Conservation (phyloP, 64 coral and sea anemone genomes). For the Porites lutea region DNA sequence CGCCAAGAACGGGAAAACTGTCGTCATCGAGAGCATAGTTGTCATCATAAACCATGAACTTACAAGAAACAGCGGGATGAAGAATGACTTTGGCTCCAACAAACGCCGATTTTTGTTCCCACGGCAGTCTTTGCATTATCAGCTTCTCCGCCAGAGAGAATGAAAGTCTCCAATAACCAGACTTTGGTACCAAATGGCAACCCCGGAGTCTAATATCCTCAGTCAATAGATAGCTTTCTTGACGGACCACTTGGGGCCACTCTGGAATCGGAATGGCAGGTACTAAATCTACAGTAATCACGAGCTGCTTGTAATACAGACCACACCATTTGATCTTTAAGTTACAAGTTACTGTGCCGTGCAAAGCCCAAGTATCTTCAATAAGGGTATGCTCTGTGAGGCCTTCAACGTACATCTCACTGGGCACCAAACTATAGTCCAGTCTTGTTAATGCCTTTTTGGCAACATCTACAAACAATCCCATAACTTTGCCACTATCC, state of each 20-base stretch:
- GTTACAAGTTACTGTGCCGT: conserved; percentile 59
- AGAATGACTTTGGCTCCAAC: conserved; percentile 50
- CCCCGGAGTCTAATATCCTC: conserved; percentile 35
- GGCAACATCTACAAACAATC: conserved; percentile 24
- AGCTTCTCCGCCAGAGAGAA: conserved; percentile 39
- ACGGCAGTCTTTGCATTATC: conserved; percentile 29
- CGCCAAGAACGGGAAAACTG: no score
- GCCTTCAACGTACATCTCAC: conserved; percentile 33
- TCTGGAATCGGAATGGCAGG: conserved; percentile 17
- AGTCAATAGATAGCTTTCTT: background rate
- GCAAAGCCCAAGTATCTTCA: conserved; percentile 42
- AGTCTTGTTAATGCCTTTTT: conserved; percentile 24
- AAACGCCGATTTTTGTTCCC: conserved; percentile 29
- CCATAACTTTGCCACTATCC: conserved; percentile 31
- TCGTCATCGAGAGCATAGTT: background rate
- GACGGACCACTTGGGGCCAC: conserved; percentile 3
- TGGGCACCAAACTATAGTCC: background rate
- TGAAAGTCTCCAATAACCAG: conserved; percentile 57
- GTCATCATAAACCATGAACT: conserved; percentile 42
- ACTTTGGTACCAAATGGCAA: conserved; percentile 51
- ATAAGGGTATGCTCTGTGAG: conserved; percentile 42
- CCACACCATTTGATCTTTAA: conserved; percentile 54
- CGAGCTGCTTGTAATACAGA: conserved; percentile 47
- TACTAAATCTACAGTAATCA: conserved; percentile 51
- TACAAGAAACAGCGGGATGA: conserved; percentile 33